These are phyloP conservation scores for Podarcis siculus DNA, from an alignment of 2,797 vertebrate genomes.

Conservation along the genomic window DNA sequence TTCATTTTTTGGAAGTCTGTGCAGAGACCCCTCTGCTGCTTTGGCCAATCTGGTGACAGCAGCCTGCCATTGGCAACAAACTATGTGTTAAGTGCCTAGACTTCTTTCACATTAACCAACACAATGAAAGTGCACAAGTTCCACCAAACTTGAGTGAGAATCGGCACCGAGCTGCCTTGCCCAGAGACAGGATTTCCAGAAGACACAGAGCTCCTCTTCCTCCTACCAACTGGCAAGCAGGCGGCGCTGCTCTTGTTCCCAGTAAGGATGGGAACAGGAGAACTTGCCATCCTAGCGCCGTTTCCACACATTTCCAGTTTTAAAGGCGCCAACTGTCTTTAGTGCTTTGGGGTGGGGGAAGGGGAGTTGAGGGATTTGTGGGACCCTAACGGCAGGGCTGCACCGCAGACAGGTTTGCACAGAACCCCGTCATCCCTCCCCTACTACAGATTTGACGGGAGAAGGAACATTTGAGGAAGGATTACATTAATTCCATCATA, in stretches of 20 bases:
- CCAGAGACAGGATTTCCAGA: neutral
- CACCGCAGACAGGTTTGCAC: no score
- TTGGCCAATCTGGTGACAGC: neutral
- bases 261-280: neutral
- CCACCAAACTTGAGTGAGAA: neutral
- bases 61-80: neutral
- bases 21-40: neutral
- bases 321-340: constrained; percentile 33
- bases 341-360: neutral
- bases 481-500: neutral
- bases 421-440: neutral
- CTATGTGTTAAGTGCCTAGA: neutral
- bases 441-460: neutral
- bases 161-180: neutral
- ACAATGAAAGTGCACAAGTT: neutral
- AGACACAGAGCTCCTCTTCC: neutral
- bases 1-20: neutral
- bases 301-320: constrained; percentile 30
- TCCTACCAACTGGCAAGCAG: neutral
- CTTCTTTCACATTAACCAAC: neutral
- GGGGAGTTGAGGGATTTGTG: neutral
- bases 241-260: neutral
- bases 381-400: neutral
- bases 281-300: neutral
- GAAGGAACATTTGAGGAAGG: neutral